Conservation (phyloP, 2,113 vertebrate species). For the Protobothrops flavoviridis region DNA sequence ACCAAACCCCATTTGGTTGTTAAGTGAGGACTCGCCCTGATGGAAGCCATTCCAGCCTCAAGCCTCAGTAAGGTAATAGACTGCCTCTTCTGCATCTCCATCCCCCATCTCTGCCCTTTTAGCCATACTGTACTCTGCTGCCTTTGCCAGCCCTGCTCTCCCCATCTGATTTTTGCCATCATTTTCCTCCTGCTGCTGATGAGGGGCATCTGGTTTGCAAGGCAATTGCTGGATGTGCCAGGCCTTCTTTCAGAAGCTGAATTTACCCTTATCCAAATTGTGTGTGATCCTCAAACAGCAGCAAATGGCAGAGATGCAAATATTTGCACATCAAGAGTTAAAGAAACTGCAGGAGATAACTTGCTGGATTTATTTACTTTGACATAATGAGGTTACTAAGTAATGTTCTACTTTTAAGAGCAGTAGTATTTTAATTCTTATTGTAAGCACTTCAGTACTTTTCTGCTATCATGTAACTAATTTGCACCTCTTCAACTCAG, state of each 20-base stretch:
- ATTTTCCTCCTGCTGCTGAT: neutral
- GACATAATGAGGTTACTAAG: neutral
- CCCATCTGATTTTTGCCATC: neutral
- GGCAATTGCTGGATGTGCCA: neutral
- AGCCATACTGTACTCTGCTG: neutral
- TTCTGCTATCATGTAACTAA: neutral
- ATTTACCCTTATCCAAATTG: neutral
- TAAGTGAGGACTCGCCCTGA: neutral
- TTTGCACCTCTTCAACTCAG: neutral
- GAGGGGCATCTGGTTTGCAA: neutral
- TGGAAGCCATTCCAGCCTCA: neutral
- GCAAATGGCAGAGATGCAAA: neutral
- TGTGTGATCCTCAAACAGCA: accelerated
- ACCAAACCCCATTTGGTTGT: neutral
- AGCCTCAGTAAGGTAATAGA: neutral
- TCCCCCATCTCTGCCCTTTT: neutral
- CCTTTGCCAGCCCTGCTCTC: neutral
- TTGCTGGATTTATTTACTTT: neutral
- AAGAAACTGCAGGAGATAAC: neutral
- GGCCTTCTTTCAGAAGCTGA: neutral
- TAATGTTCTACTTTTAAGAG: neutral
- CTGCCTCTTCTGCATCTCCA: neutral
- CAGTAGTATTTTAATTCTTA: neutral
- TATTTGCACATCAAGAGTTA: neutral
- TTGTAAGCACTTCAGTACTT: neutral